Percentiles rank a stretch among this genome's conserved stretches.
These are phyloP conservation scores for Apantesis nais DNA, from an alignment of 2,888 invertebrate genomes.

Conservation along the genomic window DNA sequence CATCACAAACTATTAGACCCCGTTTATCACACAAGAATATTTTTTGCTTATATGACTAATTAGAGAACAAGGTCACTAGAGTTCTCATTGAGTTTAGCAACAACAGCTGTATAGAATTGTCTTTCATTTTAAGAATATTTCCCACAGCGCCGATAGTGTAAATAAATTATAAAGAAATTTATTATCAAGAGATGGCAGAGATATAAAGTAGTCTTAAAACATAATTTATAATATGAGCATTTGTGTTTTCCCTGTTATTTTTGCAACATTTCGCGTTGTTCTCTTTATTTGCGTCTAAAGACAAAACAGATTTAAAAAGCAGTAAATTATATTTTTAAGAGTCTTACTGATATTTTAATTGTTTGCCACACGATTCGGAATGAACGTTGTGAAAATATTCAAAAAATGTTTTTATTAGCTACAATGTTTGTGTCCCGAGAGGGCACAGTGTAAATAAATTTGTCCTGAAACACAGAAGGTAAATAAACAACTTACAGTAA, in stretches of 20 bases:
- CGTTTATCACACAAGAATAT: background rate
- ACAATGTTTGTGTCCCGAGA: background rate
- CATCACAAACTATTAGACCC: background rate
- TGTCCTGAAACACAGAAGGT: background rate
- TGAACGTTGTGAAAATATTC: background rate
- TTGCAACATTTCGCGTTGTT: slow-evolving; percentile 10
- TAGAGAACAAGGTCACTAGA: background rate
- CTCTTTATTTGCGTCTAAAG: slow-evolving; percentile 5
- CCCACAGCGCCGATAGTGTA: background rate
- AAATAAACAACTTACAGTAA: background rate
- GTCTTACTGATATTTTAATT: slow-evolving; percentile 4
- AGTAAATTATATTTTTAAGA: slow-evolving; percentile 18
- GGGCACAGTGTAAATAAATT: background rate
- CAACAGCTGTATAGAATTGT: background rate
- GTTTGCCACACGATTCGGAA: slow-evolving; percentile 8
- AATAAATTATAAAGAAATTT: slow-evolving; percentile 18
- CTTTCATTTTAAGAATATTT: slow-evolving; percentile 13
- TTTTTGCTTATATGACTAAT: background rate
- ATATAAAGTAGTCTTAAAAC: slow-evolving; percentile 18
- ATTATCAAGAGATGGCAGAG: slow-evolving; percentile 5
- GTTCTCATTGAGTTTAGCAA: background rate
- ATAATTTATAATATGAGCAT: slow-evolving; percentile 20
- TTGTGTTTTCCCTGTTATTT: slow-evolving; percentile 17
- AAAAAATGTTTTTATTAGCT: background rate
- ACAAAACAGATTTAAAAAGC: slow-evolving; percentile 10